Conservation (phyloP, 2,113 vertebrate genomes). For the Dendropsophus ebraccatus region DNA sequence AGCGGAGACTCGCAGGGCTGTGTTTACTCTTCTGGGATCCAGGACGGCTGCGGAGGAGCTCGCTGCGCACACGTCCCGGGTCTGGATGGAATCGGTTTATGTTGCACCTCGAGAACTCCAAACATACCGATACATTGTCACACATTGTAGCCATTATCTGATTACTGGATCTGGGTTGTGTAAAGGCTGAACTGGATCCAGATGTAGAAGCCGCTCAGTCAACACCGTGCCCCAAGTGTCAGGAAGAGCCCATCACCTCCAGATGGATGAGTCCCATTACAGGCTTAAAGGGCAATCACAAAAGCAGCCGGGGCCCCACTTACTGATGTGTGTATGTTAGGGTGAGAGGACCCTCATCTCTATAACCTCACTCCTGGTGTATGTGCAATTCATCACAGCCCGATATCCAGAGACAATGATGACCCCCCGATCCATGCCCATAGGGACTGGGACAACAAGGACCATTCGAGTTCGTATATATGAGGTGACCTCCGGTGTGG, state of each 20-base stretch:
- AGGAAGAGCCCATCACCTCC: background rate
- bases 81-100: background rate
- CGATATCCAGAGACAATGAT: too few species aligned
- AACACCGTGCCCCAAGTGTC: background rate
- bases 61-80: background rate
- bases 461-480: too few species aligned
- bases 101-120: background rate
- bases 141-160: slow-evolving; percentile 4
- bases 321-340: too few species aligned
- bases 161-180: background rate
- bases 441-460: too few species aligned
- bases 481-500: too few species aligned
- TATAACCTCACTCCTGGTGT: too few species aligned
- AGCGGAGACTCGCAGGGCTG: background rate
- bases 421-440: too few species aligned
- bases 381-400: too few species aligned
- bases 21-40: too few species aligned
- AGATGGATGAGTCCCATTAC: background rate
- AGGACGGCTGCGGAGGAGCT: too few species aligned
- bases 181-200: background rate
- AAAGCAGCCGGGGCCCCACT: too few species aligned
- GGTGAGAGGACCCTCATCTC: too few species aligned
- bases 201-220: background rate
- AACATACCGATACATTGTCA: background rate
- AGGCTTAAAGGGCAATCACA: background rate